These are phyloP conservation scores for Griposia aprilina DNA, from an alignment of 2,888 invertebrate species.

Conservation along the genomic window DNA sequence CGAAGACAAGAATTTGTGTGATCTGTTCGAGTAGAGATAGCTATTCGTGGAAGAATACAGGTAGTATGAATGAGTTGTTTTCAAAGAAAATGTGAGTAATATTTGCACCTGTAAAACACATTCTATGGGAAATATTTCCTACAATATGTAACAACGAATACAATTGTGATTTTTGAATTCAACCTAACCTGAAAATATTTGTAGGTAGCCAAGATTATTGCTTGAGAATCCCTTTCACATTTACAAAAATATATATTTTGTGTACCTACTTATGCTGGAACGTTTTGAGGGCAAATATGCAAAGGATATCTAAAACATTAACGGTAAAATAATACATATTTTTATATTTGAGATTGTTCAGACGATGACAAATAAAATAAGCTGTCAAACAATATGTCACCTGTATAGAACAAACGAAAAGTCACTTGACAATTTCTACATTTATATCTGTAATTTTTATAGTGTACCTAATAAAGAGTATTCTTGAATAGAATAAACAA, in stretches of 20 bases:
- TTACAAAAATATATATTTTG: too few relatives aligned
- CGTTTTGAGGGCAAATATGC: neutral
- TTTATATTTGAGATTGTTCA: neutral
- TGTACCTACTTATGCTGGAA: neutral
- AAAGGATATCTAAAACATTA: neutral
- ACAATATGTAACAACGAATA: neutral
- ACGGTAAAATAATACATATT: neutral
- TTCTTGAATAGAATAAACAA: neutral
- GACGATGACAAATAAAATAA: neutral
- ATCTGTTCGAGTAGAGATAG: slow-evolving; percentile 20
- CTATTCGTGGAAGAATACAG: slow-evolving; percentile 9
- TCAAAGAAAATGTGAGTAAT: slow-evolving; percentile 17
- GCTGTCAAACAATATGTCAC: too few relatives aligned
- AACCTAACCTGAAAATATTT: neutral
- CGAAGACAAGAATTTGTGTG: slow-evolving; percentile 32
- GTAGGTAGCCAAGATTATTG: too few relatives aligned
- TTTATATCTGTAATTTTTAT: too few relatives aligned
- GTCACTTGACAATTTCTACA: too few relatives aligned
- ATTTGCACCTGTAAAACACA: slow-evolving; percentile 4
- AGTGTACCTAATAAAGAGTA: too few relatives aligned
- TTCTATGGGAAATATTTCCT: neutral
- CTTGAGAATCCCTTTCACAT: too few relatives aligned
- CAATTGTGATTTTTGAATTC: neutral
- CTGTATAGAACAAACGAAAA: neutral
- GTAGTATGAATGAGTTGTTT: slow-evolving; percentile 19